Base-by-base conservation (phyloP, 2,797 vertebrate species). In the Eulemur albifrons region DNA sequence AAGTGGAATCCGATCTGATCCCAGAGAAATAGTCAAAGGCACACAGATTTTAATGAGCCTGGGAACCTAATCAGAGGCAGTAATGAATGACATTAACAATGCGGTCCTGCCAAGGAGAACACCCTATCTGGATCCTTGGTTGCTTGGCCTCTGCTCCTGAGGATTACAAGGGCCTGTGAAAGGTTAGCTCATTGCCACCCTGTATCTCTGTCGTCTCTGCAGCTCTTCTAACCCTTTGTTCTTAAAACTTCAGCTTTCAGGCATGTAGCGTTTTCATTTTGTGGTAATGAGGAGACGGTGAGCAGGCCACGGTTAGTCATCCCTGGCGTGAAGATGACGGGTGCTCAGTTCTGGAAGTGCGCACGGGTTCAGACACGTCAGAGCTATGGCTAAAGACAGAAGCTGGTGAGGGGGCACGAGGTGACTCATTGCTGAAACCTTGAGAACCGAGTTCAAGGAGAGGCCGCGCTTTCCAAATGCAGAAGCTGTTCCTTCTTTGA, bases 11-110 rank as follows among this genome's bases (percentile, higher is more conserved):
- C 93, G 94, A 96, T 90, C 85, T 97, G 97, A 97, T 96, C 59
- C 97, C 96, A 98, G 97, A 97, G 97, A 96, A 12, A 27, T 25
- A 59, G 76, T 94, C 97, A 97, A 98, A 97, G 94, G 94, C 97
- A 87, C 0, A 20, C 76, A 67, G 94, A 96, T 97, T 97, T 98
- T 97, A 97, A 95, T 90, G 98, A 96, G 93, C 79, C 96, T 96
- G 96, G 97, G 97, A 95, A 96, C 91, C 94, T 59, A 2, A 94
- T 89, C 88, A 95, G 67, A 94, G 80, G 83, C 0, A 1, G 92
- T 97, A 97, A 97, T 88, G 95, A 96, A 93, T 11, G 73, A 83
- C 84, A 70, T 85, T 84, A 93, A 94, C 96, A 92, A 81, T 88
- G 69, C 15, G 23, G n/a, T 91, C 73, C 95, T 7, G 11, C 76